These are phyloP conservation scores for Diploscapter pachys DNA, from an alignment of 1,140 invertebrate genomes.

Conservation along the genomic window DNA sequence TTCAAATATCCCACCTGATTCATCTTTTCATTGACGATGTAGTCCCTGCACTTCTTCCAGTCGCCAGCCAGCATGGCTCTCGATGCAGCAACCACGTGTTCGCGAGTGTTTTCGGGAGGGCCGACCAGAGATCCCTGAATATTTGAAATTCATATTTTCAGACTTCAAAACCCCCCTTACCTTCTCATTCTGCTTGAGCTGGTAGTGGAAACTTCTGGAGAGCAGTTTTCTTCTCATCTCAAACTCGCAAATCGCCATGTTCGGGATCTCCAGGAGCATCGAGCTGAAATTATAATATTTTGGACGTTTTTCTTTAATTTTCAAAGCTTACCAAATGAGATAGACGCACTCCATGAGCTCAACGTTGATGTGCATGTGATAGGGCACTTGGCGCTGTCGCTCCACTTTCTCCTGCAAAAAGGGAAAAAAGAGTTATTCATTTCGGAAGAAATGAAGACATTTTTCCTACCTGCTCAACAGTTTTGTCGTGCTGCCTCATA, in stretches of 20 bases:
- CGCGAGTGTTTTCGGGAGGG: conserved; percentile 95
- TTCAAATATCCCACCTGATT: conserved; percentile 69
- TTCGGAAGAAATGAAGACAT: neutral
- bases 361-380: conserved; percentile 99
- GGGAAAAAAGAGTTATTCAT: conserved; percentile 16
- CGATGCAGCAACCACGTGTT: conserved; percentile 96
- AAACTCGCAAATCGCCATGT: conserved; percentile 96
- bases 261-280: conserved; percentile 98
- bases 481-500: conserved; percentile 59
- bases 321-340: conserved; percentile 64
- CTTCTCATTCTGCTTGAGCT: conserved; percentile 83
- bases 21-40: conserved; percentile 99
- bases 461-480: conserved; percentile 48
- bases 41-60: conserved; percentile 88
- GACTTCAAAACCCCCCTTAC: neutral
- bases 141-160: too few relatives aligned
- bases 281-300: conserved; percentile 62
- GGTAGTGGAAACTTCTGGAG: conserved; percentile 98
- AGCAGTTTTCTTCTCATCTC: conserved; percentile 94
- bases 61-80: conserved; percentile 97
- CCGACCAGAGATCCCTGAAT: conserved; percentile 73
- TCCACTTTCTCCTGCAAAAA: conserved; percentile 99
- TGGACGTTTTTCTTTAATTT: too few relatives aligned
- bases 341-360: conserved; percentile 98
- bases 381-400: conserved; percentile 94